These are phyloP conservation scores for Dryomyza anilis DNA, from an alignment of 2,888 invertebrate species.

Conservation along the genomic window DNA sequence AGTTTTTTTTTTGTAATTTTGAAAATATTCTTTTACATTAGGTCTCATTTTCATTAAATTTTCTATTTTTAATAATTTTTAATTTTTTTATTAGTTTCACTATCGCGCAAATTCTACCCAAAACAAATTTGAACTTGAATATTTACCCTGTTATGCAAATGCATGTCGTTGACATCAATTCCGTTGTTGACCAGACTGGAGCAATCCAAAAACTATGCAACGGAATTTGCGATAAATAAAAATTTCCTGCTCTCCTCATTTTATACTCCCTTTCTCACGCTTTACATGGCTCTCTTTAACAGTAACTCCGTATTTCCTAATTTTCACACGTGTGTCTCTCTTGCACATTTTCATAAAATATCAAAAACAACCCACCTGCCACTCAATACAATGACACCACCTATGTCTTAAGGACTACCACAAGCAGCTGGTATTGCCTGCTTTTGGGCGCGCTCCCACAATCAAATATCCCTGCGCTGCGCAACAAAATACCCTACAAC, in stretches of 20 bases:
- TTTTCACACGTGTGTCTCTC: not conserved
- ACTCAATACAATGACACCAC: not conserved
- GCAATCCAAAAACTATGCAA: not conserved
- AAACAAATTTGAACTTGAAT: constrained; percentile 6
- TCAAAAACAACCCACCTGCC: too few species aligned
- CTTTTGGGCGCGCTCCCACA: not conserved
- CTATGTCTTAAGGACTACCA: not conserved
- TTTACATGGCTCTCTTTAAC: not conserved
- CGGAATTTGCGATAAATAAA: not conserved
- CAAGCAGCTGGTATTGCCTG: not conserved
- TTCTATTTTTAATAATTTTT: too few species aligned
- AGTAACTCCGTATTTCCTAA: not conserved
- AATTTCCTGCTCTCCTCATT: not conserved
- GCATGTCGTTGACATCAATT: not conserved
- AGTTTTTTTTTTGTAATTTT: too few species aligned
- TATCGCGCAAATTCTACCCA: not conserved
- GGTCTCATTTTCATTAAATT: too few species aligned
- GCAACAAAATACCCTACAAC: too few species aligned
- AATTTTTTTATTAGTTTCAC: not conserved
- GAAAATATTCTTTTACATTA: too few species aligned
- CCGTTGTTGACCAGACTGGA: not conserved
- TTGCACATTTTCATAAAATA: not conserved
- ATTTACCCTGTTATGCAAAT: not conserved
- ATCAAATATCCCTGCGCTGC: not conserved
- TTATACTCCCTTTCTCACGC: not conserved